Evolutionary conservation across 2,888 invertebrate genomes (phyloP).

Genomic region (Acutogordius australiensis): DNA sequence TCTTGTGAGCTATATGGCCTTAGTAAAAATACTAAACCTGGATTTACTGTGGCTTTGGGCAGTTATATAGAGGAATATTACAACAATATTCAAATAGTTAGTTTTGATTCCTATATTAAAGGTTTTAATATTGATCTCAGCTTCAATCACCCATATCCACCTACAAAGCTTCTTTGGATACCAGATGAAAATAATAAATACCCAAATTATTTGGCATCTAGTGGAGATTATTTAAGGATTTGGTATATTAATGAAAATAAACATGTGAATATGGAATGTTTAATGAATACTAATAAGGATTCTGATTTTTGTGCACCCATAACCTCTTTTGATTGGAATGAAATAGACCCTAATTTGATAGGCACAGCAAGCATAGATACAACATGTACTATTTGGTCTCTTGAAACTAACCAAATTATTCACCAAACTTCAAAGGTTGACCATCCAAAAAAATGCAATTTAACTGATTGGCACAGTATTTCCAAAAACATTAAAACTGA

Average conservation of each 20-base stretch:
- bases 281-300: conserved; percentile 91
- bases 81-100: conserved; percentile 77
- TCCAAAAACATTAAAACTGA: neutral
- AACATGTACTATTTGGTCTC: conserved; percentile 94
- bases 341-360: conserved; percentile 84
- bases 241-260: conserved; percentile 34
- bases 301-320: conserved; percentile 96
- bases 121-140: conserved; percentile 84
- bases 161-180: conserved; percentile 99
- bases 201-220: conserved; percentile 74
- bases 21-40: no score
- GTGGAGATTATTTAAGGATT: conserved; percentile 73
- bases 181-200: conserved; percentile 68
- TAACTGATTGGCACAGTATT: no score
- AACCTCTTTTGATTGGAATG: conserved; percentile 98
- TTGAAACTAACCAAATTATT: no score
- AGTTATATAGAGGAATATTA: conserved; percentile 98
- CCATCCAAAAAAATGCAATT: no score
- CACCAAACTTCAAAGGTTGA: no score
- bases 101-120: conserved; percentile 85
- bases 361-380: conserved; percentile 96
- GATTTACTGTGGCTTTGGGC: conserved; percentile 65
- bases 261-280: conserved; percentile 56
- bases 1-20: no score
- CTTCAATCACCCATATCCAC: conserved; percentile 94